Evolutionary conservation across 1,140 invertebrate genomes (phyloP).

Genomic region (Eriosoma lanigerum): DNA sequence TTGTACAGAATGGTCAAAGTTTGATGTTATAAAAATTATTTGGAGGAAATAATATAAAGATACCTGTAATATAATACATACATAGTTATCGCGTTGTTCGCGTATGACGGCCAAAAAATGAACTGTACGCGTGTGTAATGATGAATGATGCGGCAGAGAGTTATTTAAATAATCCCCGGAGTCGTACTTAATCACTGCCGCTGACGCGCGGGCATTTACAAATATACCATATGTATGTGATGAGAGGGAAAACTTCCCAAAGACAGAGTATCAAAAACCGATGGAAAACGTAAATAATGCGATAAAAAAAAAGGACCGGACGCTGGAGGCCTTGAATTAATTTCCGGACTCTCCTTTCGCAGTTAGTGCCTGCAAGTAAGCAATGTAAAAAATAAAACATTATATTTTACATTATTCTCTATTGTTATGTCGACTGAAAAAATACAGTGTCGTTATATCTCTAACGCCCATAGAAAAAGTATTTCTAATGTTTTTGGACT

Average conservation of each 20-base stretch:
- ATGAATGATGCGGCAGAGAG: constrained; percentile 44
- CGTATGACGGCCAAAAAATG: constrained; percentile 37
- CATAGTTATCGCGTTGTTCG: no score
- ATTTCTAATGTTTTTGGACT: no score
- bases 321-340: constrained; percentile 34
- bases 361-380: background rate
- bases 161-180: constrained; percentile 29
- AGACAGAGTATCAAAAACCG: background rate
- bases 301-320: constrained; percentile 32
- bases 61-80: no score
- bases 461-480: no score
- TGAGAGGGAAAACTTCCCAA: background rate
- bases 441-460: no score
- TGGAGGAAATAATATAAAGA: no score
- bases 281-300: background rate
- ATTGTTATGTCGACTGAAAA: no score
- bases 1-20: no score
- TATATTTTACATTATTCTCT: background rate
- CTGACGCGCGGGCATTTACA: constrained; percentile 2
- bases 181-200: constrained; percentile 40
- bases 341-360: constrained; percentile 35
- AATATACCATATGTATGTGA: background rate
- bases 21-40: no score
- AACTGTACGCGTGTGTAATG: constrained; percentile 8
- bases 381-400: constrained; percentile 25